These are phyloP conservation scores for Drosophila pseudotalamancana DNA, from an alignment of 2,888 invertebrate genomes.

Conservation along the genomic window DNA sequence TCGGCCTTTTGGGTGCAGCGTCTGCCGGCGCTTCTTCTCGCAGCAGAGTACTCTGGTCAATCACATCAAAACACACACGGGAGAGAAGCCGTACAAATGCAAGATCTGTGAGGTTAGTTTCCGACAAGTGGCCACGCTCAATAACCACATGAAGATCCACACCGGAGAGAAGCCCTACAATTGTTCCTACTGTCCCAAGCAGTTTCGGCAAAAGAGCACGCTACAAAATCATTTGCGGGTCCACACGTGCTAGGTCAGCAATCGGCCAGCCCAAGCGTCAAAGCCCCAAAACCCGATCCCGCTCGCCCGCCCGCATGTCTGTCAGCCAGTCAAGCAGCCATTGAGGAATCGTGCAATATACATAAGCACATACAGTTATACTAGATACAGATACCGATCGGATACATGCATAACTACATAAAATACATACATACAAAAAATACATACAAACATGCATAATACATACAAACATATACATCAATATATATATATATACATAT, in stretches of 20 bases:
- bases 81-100: conserved; percentile 82
- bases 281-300: conserved; percentile 3
- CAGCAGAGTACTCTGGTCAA: conserved; percentile 82
- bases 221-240: conserved; percentile 81
- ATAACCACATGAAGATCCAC: conserved; percentile 82
- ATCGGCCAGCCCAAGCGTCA: conserved; percentile 1
- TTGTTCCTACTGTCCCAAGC: conserved; percentile 83
- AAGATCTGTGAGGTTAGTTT: conserved; percentile 82
- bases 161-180: conserved; percentile 82
- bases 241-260: conserved; percentile 73
- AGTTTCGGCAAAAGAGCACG: conserved; percentile 82
- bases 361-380: conserved; percentile 50
- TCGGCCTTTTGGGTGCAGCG: conserved; percentile 80
- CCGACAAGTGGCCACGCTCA: conserved; percentile 81
- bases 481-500: conserved; percentile 22
- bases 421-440: conserved; percentile 34
- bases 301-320: conserved; percentile 14
- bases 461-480: conserved; percentile 12
- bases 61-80: conserved; percentile 82
- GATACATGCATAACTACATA: conserved; percentile 22
- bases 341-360: conserved; percentile 72
- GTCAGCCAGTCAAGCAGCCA: conserved; percentile 61
- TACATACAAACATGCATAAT: conserved; percentile 34
- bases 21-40: conserved; percentile 81
- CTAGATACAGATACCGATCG: conserved; percentile 20